phyloP scores from a whole-genome alignment of 37 sponge, comb jelly and placozoan species.

The Hormiphora californensis region DNA sequence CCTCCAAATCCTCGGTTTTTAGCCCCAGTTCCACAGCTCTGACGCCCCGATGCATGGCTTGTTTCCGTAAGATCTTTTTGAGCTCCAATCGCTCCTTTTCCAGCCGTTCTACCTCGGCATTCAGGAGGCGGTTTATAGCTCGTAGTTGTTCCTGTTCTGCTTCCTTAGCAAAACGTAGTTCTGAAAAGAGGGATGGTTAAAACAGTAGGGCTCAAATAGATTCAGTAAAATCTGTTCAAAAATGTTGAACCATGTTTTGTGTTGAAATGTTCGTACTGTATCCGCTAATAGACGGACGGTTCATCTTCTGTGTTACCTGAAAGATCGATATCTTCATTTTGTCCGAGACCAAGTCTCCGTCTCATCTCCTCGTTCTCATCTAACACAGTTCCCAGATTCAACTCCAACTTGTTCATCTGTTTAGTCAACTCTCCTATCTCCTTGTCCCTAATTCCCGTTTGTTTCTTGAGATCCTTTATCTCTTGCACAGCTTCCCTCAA shows the following conservation, averaged over 20 bases:
- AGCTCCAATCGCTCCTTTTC: slow-evolving; percentile 19
- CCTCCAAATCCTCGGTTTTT: slow-evolving; percentile 47
- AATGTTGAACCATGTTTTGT: too few species aligned
- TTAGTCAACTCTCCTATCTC: slow-evolving; percentile 1
- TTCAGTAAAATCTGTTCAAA: too few species aligned
- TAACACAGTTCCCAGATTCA: slow-evolving; percentile 13
- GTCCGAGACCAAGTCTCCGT: slow-evolving; percentile 16
- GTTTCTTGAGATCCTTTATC: slow-evolving; percentile 43
- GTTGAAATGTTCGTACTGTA: too few species aligned
- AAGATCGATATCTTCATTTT: slow-evolving; percentile 38
- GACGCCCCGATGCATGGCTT: slow-evolving; percentile 51
- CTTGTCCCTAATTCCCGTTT: not conserved
- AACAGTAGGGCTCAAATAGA: too few species aligned
- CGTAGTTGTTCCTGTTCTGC: slow-evolving; percentile 45
- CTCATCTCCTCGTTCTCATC: slow-evolving; percentile 52
- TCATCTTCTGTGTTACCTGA: too few species aligned
- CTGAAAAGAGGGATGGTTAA: not conserved
- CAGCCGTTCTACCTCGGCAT: slow-evolving; percentile 29
- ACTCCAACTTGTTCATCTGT: slow-evolving; percentile 42
- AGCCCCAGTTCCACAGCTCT: slow-evolving; percentile 43
- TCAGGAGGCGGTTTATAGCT: slow-evolving; percentile 30
- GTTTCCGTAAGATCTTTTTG: slow-evolving; percentile 37
- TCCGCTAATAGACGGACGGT: too few species aligned
- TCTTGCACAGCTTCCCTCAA: slow-evolving; percentile 40
- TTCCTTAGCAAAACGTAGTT: slow-evolving; percentile 6